These are phyloP conservation scores for Microcebus jonahi DNA, from an alignment of 2,113 vertebrate species.

Conservation along the genomic window DNA sequence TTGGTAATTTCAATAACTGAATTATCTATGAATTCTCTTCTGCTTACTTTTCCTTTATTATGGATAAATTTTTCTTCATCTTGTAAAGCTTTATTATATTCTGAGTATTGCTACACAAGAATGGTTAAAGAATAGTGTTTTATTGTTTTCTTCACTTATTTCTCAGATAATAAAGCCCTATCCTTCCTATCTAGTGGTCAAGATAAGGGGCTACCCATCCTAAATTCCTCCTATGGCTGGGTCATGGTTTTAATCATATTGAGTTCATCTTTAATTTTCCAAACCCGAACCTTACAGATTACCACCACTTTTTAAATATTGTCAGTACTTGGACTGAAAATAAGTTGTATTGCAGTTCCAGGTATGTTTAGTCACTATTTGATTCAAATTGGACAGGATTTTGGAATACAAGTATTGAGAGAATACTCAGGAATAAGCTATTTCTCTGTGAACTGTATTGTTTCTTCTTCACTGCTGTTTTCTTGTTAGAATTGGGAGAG, in stretches of 20 bases:
- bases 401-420: background rate
- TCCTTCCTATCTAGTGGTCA: background rate
- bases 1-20: background rate
- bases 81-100: background rate
- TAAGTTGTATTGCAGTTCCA: background rate
- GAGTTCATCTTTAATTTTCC: background rate
- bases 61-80: background rate
- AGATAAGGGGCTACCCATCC: background rate
- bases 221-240: background rate
- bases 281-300: background rate
- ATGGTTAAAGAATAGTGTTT: background rate
- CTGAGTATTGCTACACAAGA: background rate
- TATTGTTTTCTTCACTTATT: background rate
- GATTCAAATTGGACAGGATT: background rate
- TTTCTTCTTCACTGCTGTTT: background rate
- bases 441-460: background rate
- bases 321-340: background rate
- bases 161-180: background rate
- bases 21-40: background rate
- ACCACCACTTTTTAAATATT: background rate
- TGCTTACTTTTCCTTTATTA: slow-evolving; percentile 26
- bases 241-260: background rate
- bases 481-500: background rate
- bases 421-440: background rate
- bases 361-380: background rate